Evolutionary conservation across 1,140 invertebrate genomes (phyloP), one percentile per base, ranked within the genome.

Genomic region (Drosophila kepulauana): DNA sequence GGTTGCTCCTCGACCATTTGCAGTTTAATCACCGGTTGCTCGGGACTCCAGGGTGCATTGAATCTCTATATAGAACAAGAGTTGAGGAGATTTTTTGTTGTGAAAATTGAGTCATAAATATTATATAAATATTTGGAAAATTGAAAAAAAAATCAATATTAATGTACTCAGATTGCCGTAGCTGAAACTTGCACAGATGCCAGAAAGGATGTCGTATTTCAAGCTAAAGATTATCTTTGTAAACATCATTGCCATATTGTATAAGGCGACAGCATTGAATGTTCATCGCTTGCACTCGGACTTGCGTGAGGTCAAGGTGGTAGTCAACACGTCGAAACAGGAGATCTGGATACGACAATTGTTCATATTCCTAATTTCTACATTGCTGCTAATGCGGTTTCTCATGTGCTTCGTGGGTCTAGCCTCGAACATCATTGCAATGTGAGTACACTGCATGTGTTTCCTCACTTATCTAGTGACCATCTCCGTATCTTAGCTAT

Each of bases 1-100:
- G 97, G 96, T 79, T 97, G 96, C 92, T 98, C 97, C 93, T 99
- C 98, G 56, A 95, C 93, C 70, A 98, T 94, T 75, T 95, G 95
- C 84, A 95, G 94, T 68, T 93, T 94, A 90, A 96, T 96, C 49
- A 93, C 94, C 5, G 95, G 95, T 82, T 95, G 95, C 45, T 95
- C 95, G 81, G 94, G 94, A 1, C 95, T 96, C 96, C 96, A 97
- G 0, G 96, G 96, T 54, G 94, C 93, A 61, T 94, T 89, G 80
- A 97, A 97, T 69, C 82, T 91, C 92, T 92, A 51, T 0, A 43
- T 58, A 16, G 46, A 54, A 7, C 46, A 10, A 6, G 4, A 56
- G 7, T 38, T 38, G 35, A 38, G 62, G 35, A 30, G 20, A 10
- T n/a, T 52, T 10, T 38, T 38, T 8, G 6, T 49, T 41, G 62